phyloP scores from a whole-genome alignment of 1,140 invertebrate species.

The Tribolium madens region DNA sequence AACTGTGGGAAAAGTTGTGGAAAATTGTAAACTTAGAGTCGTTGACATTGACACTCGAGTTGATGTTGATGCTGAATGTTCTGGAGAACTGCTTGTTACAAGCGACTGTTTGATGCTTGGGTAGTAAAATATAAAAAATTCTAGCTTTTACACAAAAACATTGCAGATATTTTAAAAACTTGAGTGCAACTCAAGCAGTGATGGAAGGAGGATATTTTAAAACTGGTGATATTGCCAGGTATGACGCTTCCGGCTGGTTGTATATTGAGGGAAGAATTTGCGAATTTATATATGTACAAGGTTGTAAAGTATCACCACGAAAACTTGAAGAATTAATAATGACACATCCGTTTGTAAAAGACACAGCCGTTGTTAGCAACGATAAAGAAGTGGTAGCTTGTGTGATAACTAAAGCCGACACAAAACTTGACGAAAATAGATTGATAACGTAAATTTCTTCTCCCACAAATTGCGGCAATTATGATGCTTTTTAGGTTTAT shows the following conservation, averaged over 20 bases:
- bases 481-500: conserved; percentile 46
- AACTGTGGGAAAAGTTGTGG: conserved; percentile 52
- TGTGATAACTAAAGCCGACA: conserved; percentile 49
- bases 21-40: conserved; percentile 54
- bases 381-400: conserved; percentile 68
- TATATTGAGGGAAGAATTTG: conserved; percentile 77
- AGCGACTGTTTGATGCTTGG: conserved; percentile 57
- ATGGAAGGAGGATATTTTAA: conserved; percentile 70
- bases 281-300: conserved; percentile 67
- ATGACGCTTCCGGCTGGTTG: conserved; percentile 74
- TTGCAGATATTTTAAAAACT: conserved; percentile 59
- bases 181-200: conserved; percentile 28
- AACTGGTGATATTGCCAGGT: conserved; percentile 78
- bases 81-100: conserved; percentile 56
- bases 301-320: conserved; percentile 63
- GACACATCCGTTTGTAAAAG: conserved; percentile 72
- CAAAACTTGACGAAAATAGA: conserved; percentile 35
- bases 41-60: conserved; percentile 50
- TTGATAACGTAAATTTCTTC: conserved; percentile 42
- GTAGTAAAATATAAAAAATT: conserved; percentile 41
- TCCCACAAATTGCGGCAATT: background rate
- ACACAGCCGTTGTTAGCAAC: conserved; percentile 78
- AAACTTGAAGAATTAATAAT: conserved; percentile 76
- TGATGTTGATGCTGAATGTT: conserved; percentile 41
- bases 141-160: too few relatives aligned